These are phyloP conservation scores for Podarcis cretensis DNA, from an alignment of 2,113 vertebrate genomes.

Conservation along the genomic window DNA sequence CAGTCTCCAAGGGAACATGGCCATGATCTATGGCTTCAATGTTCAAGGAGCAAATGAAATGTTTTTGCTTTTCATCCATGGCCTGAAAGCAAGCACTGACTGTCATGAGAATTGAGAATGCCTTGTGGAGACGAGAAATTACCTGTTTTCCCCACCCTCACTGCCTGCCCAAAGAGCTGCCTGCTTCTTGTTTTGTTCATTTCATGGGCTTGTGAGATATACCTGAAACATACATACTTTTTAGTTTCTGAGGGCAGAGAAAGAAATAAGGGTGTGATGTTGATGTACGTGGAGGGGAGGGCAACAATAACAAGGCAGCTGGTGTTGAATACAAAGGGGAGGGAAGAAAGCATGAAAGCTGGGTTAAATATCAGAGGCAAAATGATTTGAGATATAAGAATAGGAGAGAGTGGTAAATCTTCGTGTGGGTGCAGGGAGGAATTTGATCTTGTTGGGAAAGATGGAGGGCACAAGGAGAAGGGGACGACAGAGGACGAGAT, in stretches of 20 bases:
- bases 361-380: background rate
- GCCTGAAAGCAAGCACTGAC: conserved; percentile 28
- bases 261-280: background rate
- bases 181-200: background rate
- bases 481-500: too few species aligned
- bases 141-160: background rate
- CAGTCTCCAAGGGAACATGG: conserved; percentile 44
- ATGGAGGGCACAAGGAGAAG: too few species aligned
- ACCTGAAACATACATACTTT: background rate
- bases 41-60: conserved; percentile 60
- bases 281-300: background rate
- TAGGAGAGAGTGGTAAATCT: background rate
- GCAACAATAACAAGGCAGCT: background rate
- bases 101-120: conserved; percentile 43
- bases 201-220: background rate
- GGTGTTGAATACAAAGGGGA: too few species aligned
- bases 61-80: conserved; percentile 55
- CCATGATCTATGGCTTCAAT: conserved; percentile 51
- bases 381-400: background rate
- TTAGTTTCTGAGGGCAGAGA: background rate
- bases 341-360: background rate
- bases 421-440: background rate
- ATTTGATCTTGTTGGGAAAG: background rate
- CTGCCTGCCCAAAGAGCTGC: background rate
- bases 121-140: background rate